Base-by-base conservation (phyloP, 2,888 invertebrate genomes). In the Odontomyia ornata region DNA sequence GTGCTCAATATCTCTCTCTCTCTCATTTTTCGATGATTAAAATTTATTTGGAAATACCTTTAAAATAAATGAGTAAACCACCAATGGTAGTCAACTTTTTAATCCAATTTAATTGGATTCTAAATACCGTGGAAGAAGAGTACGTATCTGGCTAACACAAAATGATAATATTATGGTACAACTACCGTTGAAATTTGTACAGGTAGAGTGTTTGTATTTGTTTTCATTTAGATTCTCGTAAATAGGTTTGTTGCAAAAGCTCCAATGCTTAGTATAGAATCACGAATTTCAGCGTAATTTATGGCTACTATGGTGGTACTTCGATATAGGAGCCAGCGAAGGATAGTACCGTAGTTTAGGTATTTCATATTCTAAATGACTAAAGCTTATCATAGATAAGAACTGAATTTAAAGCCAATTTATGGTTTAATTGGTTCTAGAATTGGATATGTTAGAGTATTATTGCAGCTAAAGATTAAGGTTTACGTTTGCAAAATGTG, bases 21-120 rank as follows among this genome's bases (percentile, higher is more conserved):
- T 64, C 77, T 62, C 52, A n/a, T 62, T 72, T 64, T 28, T 47
- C 75, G 46, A 75, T 77, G 75, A 75, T 77, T 75, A 77, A 77
- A 77, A 77, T 77, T 77, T 77, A 77, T 75, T 75, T 30, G 75
- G n/a, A 77, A 77, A 52, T 77, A 47, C 30, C 28, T 43, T 47
- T 72, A 56, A 7, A 28, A 21, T 25, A 23, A 52, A 75, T 75
- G 30, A 64, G 75, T 77, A 67, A 75, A 43, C 43, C n/a, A 13
- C 21, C 47, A 18, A 36, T 47, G 62, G 11, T 71, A 25, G 72
- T 77, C 60, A 62, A 52, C 7, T n/a, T 18, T 52, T 52, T 52
- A 52, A 52, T 52, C 52, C 52, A 52, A 52, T 52, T 52, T 15
- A 52, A 52, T 52, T 52, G 4, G n/a, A 52, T 9, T 4, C 52